Evolutionary conservation across 2,113 vertebrate species (phyloP).

Genomic region (Rostratula benghalensis): DNA sequence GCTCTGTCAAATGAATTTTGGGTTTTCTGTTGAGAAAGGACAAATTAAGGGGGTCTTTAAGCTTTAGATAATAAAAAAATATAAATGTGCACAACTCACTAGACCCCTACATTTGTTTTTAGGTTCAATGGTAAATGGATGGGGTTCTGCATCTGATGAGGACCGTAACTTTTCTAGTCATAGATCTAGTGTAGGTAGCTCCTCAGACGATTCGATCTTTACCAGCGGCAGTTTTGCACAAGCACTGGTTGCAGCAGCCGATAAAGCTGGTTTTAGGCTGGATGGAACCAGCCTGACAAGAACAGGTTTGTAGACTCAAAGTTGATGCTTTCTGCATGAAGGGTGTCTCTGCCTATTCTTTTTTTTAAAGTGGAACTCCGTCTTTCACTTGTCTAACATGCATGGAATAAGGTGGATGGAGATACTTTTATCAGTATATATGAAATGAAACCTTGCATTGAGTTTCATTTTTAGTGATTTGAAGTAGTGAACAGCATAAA

Average conservation of each 20-base stretch:
- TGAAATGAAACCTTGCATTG: not conserved
- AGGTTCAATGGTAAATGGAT: conserved; percentile 99
- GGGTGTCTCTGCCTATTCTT: conserved; percentile 29
- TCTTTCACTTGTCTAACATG: conserved; percentile 57
- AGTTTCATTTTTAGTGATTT: conserved; percentile 13
- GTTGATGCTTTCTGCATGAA: conserved; percentile 75
- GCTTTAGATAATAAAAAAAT: conserved; percentile 28
- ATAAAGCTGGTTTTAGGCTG: conserved; percentile 95
- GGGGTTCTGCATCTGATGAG: conserved; percentile 97
- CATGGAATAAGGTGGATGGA: conserved; percentile 66
- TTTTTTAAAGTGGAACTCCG: not conserved
- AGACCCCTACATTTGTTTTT: conserved; percentile 82
- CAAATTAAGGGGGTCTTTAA: not conserved
- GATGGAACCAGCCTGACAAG: conserved; percentile 93
- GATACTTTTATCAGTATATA: not conserved
- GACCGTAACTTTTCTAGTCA: conserved; percentile 95
- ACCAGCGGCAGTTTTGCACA: conserved; percentile 94
- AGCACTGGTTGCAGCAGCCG: conserved; percentile 93
- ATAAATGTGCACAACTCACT: conserved; percentile 71
- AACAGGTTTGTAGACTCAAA: conserved; percentile 89
- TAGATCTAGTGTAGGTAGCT: conserved; percentile 95
- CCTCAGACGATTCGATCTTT: conserved; percentile 95
- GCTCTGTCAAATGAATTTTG: not conserved
- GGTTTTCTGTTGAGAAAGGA: not conserved
- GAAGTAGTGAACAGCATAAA: conserved; percentile 7